Base-by-base conservation (phyloP, 2,113 vertebrate genomes). In the Xiphorhynchus elegans region DNA sequence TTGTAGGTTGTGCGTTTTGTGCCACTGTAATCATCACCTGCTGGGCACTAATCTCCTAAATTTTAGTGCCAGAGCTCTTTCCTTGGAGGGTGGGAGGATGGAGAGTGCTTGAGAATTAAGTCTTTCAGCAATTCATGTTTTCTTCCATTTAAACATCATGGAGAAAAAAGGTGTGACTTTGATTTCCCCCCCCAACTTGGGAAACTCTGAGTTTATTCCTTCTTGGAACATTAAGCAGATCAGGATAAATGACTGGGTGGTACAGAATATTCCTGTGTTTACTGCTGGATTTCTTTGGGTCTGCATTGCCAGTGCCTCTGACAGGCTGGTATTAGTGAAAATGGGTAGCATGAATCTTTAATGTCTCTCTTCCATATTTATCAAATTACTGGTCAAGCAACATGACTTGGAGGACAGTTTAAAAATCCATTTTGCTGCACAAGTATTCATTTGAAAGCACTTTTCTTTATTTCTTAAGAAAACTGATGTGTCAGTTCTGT, bases 371-470 rank as follows among this genome's bases (percentile, higher is more conserved):
- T 92, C 35, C 0, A 0, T 93, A 47, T 86, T 95, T 95, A 69
- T 66, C 11, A 90, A 87, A 95, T 90, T 73, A 88, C 84, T 90
- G 87, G 76, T 93, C 87, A 86, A 82, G 63, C 26, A n/a, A 37
- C 17, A 68, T n/a, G 70, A 83, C 31, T 87, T 82, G 42, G 4
- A 85, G 55, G 66, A 79, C 87, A 84, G 67, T 66, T 95, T 94
- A 66, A 90, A 89, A 96, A 44, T 95, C 47, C 33, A 23, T 67
- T 86, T 94, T 80, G 58, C 64, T 50, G 73, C 42, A 21, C 47
- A 87, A 89, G 56, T 75, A 78, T 79, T 92, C 24, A 94, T 95
- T 86, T 95, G 66, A 84, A 95, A 96, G 46, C 68, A 66, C 52
- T 96, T 94, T 76, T 46, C 28, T 84, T 90, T 92, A 35, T 92